phyloP scores from a whole-genome alignment of 1,140 invertebrate genomes.

The Heliothis virescens region DNA sequence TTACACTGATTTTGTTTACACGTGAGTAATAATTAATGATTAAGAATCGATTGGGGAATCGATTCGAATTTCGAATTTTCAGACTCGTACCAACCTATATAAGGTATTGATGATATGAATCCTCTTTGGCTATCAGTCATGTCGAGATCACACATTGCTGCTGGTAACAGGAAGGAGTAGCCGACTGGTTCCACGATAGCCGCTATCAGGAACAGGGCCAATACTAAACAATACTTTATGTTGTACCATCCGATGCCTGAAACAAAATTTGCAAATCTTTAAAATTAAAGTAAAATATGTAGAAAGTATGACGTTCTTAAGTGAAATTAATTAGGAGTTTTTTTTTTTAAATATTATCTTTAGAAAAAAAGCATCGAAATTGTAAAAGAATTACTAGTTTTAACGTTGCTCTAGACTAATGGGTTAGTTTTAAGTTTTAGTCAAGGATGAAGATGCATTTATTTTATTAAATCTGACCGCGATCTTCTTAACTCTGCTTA shows the following conservation, averaged over 20 bases:
- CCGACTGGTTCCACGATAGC: slow-evolving; percentile 75
- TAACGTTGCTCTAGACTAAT: too few species aligned
- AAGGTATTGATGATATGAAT: slow-evolving; percentile 75
- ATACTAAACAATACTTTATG: slow-evolving; percentile 67
- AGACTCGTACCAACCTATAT: slow-evolving; percentile 66
- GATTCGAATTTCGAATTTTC: too few species aligned
- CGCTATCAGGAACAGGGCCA: slow-evolving; percentile 74
- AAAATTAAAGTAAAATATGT: neutral
- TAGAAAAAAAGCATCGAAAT: too few species aligned
- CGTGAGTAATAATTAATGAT: neutral
- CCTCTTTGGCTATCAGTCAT: slow-evolving; percentile 75
- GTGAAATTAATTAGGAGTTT: too few species aligned
- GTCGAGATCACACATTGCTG: slow-evolving; percentile 74
- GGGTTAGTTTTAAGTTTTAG: neutral
- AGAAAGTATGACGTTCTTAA: too few species aligned
- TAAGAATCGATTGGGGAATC: neutral
- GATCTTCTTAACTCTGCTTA: too few species aligned
- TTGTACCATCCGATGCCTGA: slow-evolving; percentile 78
- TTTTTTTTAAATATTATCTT: too few species aligned
- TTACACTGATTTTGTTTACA: neutral
- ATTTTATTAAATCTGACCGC: neutral
- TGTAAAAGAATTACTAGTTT: too few species aligned
- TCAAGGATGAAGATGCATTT: neutral
- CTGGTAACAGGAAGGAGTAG: slow-evolving; percentile 74
- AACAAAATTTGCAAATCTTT: neutral